Conservation (phyloP, 2,888 invertebrate genomes). For the Andrena marginata region DNA sequence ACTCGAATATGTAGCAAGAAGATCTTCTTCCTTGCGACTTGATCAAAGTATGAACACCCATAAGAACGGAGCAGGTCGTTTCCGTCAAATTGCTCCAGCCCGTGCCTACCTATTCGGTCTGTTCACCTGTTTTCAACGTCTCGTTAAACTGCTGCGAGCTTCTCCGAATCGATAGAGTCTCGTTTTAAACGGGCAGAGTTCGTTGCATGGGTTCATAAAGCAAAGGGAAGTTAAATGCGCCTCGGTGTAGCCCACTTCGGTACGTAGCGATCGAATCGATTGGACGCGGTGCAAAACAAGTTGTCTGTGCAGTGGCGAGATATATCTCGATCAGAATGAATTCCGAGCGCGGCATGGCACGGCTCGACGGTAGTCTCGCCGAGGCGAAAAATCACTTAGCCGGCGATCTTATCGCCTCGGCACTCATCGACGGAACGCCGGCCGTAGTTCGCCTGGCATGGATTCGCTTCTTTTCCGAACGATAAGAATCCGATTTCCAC, state of each 20-base stretch:
- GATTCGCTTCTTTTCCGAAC: conserved; percentile 60
- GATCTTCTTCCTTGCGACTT: too few relatives aligned
- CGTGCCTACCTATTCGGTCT: neutral
- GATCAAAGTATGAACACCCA: neutral
- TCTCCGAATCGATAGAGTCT: neutral
- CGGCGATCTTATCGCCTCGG: conserved; percentile 66
- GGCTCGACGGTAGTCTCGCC: conserved; percentile 55
- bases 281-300: conserved; percentile 18
- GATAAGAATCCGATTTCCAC: conserved; percentile 73
- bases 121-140: conserved; percentile 24
- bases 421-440: conserved; percentile 66
- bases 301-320: conserved; percentile 18
- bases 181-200: conserved; percentile 10
- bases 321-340: conserved; percentile 69
- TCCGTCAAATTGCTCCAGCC: neutral
- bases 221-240: conserved; percentile 8
- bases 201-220: conserved; percentile 33
- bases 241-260: neutral
- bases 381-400: conserved; percentile 75
- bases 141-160: conserved; percentile 10
- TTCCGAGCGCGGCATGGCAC: conserved; percentile 50
- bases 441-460: conserved; percentile 43
- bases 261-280: conserved; percentile 45
- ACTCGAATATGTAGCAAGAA: too few relatives aligned
- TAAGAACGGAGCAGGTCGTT: neutral